phyloP scores from a whole-genome alignment of 1,140 invertebrate species.

The Atopsyche davidsoni region DNA sequence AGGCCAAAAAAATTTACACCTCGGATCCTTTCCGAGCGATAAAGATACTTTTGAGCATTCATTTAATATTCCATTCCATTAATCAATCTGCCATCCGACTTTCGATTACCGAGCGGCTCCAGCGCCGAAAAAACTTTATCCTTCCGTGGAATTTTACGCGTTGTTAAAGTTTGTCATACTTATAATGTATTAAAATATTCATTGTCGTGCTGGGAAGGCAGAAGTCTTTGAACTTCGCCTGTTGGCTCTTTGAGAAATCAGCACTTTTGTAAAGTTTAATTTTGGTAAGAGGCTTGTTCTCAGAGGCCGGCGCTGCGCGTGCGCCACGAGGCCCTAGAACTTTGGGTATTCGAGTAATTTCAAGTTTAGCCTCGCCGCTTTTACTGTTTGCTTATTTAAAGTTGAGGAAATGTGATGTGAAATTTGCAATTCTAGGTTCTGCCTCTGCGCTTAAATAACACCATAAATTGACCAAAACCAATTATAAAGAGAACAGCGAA shows the following conservation, averaged over 20 bases:
- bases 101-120: slow-evolving; percentile 5
- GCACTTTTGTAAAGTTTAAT: slow-evolving; percentile 20
- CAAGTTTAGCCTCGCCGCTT: slow-evolving; percentile 6
- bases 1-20: too few relatives aligned
- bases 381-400: too few relatives aligned
- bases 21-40: too few relatives aligned
- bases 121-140: slow-evolving; percentile 8
- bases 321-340: slow-evolving; percentile 4
- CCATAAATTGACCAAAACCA: too few relatives aligned
- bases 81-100: slow-evolving; percentile 16
- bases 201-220: slow-evolving; percentile 21
- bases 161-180: slow-evolving; percentile 15
- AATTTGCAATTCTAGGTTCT: too few relatives aligned
- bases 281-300: slow-evolving; percentile 16
- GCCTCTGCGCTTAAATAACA: too few relatives aligned
- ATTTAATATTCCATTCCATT: slow-evolving; percentile 13
- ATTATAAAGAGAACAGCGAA: too few relatives aligned
- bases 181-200: slow-evolving; percentile 27
- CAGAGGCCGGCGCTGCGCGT: slow-evolving; percentile 2
- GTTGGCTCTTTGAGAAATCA: slow-evolving; percentile 21
- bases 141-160: slow-evolving; percentile 14
- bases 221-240: slow-evolving; percentile 22
- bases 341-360: slow-evolving; percentile 10
- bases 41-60: too few relatives aligned
- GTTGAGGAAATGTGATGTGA: too few relatives aligned